These are phyloP conservation scores for Struthidea cinerea DNA, from an alignment of 2,113 vertebrate species.

Conservation along the genomic window DNA sequence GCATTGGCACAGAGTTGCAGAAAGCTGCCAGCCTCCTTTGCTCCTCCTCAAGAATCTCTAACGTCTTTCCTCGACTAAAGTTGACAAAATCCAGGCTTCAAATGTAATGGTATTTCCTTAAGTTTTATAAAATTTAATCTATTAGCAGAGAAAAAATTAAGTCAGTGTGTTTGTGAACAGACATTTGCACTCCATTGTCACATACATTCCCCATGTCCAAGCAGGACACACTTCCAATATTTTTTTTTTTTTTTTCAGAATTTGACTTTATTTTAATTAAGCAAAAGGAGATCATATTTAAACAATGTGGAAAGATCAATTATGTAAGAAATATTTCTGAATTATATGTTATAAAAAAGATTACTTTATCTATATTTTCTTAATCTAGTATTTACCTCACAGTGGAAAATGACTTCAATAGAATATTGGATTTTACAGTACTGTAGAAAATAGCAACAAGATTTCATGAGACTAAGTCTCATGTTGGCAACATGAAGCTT, in stretches of 20 bases:
- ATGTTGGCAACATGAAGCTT: not conserved
- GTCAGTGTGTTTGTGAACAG: not conserved
- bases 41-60: not conserved
- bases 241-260: not conserved
- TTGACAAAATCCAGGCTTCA: not conserved
- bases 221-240: not conserved
- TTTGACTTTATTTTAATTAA: not conserved
- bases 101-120: not conserved
- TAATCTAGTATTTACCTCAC: not conserved
- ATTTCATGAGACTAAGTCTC: not conserved
- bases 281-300: not conserved
- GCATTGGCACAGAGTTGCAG: fast-evolving
- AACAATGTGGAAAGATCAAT: not conserved
- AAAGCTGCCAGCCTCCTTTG: not conserved
- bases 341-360: not conserved
- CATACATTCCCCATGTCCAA: fast-evolving
- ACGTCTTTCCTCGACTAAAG: not conserved
- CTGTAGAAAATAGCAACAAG: not conserved
- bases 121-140: not conserved
- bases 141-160: not conserved
- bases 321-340: not conserved
- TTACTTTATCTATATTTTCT: not conserved
- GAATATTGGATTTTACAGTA: not conserved
- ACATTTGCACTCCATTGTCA: not conserved
- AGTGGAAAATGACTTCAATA: not conserved